Base-by-base conservation (phyloP, 2,113 vertebrate genomes). In the Phyllostomus discolor region DNA sequence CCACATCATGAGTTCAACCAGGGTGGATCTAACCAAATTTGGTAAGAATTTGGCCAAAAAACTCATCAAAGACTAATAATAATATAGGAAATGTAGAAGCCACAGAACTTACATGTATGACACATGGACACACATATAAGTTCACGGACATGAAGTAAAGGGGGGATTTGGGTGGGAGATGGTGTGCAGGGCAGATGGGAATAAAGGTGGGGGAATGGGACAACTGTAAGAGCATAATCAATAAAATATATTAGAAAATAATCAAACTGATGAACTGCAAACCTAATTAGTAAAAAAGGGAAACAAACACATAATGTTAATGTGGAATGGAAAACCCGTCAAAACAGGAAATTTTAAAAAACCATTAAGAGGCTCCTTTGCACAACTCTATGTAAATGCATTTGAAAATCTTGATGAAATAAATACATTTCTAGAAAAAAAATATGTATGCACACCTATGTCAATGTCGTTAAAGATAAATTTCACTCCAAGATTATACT, bases 401-500 rank as follows among this genome's bases (percentile, higher is more conserved):
- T 88, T 76, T 84, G 90, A 80, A 88, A 75, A 88, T 72, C 28
- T 93, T 52, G 50, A 88, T 70, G 20, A 81, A 93, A 90, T 86
- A 67, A 89, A 64, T 35, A 62, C 24, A 78, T 20, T 83, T 93
- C n/a, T 66, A 70, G 64, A 95, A 85, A 93, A 96, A n/a, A 88
- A 96, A 66, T 88, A 35, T 1, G 10, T 10, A 59, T 22, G 16
- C 46, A 75, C 6, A 52, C 17, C 50, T 35, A 20, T 0, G 57
- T 0, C 20, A 82, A 28, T 43, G 35, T 62, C 24, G 5, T 52
- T 86, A 78, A 64, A 64, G 70, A 41, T 59, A 88, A 62, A 54
- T 19, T 33, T 67, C 62, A 85, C 38, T 4, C 46, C 91, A 94
- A 92, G 50, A 38, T n/a, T 35, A 72, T 10, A 52, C 5, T 19